Percentiles rank a stretch among this genome's conserved stretches.
Conservation (phyloP, 2,888 invertebrate genomes). For the Dichetophora obliterata region DNA sequence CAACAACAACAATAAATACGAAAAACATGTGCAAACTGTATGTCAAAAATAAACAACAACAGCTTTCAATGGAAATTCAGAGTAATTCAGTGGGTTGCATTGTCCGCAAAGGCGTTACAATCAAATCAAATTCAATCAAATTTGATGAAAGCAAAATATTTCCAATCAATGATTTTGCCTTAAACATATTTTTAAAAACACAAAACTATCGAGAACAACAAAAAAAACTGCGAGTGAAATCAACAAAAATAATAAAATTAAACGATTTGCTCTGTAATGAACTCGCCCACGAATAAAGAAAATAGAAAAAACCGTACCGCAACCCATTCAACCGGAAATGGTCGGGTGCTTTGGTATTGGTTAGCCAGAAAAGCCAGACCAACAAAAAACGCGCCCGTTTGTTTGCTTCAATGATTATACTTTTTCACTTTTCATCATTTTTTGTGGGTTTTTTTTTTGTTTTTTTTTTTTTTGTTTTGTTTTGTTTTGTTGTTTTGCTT, state of each 20-base stretch:
- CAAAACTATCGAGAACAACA: not conserved
- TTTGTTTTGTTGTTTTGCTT: not conserved
- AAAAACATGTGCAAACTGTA: no score
- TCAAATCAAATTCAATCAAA: constrained; percentile 29
- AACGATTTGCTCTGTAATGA: not conserved
- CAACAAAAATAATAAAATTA: constrained; percentile 1
- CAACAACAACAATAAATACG: no score
- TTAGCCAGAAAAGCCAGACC: not conserved
- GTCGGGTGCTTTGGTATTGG: constrained; percentile 43
- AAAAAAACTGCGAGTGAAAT: constrained; percentile 9
- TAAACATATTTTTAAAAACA: not conserved
- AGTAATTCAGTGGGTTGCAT: not conserved
- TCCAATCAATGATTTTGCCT: constrained; percentile 30
- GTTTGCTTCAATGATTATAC: constrained; percentile 2
- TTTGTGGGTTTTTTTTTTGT: not conserved
- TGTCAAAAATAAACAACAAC: constrained; percentile 6
- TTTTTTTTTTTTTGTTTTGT: not conserved
- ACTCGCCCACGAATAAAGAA: not conserved
- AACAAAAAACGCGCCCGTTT: not conserved
- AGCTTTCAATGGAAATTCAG: not conserved
- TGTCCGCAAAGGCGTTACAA: not conserved
- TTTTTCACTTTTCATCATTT: constrained; percentile 23
- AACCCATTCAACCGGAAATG: constrained; percentile 57
- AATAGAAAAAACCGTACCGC: not conserved
- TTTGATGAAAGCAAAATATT: not conserved